Evolutionary conservation across 2,113 vertebrate species (phyloP).

Genomic region (Chrysochloris asiatica): DNA sequence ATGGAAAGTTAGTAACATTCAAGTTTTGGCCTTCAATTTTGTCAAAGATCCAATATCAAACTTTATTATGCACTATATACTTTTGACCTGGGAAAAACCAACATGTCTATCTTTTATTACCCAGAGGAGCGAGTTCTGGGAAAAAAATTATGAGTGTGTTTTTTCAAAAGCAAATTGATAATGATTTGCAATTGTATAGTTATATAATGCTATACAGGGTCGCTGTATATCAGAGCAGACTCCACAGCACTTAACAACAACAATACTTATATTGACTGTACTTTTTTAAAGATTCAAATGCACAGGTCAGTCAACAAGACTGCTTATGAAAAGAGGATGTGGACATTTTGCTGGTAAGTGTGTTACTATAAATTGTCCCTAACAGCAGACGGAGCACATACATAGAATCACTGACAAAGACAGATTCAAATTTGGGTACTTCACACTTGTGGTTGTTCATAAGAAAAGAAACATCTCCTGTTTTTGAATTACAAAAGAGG

Average conservation of each 20-base stretch:
- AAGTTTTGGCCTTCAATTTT: conserved; percentile 13
- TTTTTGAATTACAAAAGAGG: neutral
- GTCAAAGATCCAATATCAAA: conserved; percentile 18
- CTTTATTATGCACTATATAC: conserved; percentile 44
- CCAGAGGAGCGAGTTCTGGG: neutral
- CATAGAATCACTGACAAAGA: neutral
- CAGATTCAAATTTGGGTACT: neutral
- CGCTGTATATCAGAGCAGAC: too few species aligned
- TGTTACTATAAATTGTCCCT: neutral
- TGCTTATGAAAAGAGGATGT: neutral
- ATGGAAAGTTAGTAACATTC: conserved; percentile 35
- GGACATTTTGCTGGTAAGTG: neutral
- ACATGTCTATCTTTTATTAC: conserved; percentile 13
- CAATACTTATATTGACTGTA: neutral
- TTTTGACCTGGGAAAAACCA: conserved; percentile 10
- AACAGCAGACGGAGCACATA: neutral
- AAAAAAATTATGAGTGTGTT: neutral
- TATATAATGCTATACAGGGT: too few species aligned
- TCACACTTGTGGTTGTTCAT: neutral
- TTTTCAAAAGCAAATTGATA: conserved; percentile 42
- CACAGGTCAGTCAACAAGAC: neutral
- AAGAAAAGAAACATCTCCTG: neutral
- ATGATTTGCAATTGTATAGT: too few species aligned
- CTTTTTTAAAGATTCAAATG: neutral
- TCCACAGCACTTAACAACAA: too few species aligned